Evolutionary conservation across 2,113 vertebrate genomes (phyloP).

Genomic region (Acrocephalus arundinaceus): DNA sequence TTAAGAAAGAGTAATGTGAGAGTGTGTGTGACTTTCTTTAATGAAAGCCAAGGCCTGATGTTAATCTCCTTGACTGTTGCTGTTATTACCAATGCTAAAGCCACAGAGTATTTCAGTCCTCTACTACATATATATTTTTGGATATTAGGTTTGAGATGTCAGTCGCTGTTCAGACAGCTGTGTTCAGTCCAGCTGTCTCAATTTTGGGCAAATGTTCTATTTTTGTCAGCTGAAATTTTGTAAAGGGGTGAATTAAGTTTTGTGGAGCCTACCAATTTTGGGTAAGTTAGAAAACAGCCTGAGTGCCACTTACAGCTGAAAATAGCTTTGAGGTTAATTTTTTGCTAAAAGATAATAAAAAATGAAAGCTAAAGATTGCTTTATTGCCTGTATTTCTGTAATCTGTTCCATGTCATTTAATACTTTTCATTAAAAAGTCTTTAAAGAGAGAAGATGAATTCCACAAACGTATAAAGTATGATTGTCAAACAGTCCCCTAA

Average conservation of each 20-base stretch:
- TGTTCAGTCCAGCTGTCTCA: not conserved
- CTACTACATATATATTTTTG: not conserved
- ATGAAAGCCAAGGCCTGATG: not conserved
- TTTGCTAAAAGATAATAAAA: not conserved
- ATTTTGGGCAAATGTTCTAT: not conserved
- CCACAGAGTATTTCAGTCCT: not conserved
- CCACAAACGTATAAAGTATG: not conserved
- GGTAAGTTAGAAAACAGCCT: not conserved
- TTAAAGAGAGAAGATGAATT: not conserved
- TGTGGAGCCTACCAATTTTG: not conserved
- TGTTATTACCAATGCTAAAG: not conserved
- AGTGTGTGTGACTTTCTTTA: not conserved
- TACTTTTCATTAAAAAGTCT: not conserved
- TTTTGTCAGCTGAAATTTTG: not conserved
- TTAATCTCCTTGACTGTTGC: not conserved
- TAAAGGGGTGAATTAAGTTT: not conserved
- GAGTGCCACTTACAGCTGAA: not conserved
- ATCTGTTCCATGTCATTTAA: not conserved
- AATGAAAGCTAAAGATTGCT: not conserved
- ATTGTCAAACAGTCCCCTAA: not conserved
- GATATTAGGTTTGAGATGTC: not conserved
- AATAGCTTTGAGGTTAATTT: slow-evolving; percentile 1
- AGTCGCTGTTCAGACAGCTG: not conserved
- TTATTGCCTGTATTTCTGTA: not conserved
- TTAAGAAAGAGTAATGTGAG: not conserved